phyloP scores from a whole-genome alignment of 2,797 vertebrate genomes.

The Tapirus indicus region DNA sequence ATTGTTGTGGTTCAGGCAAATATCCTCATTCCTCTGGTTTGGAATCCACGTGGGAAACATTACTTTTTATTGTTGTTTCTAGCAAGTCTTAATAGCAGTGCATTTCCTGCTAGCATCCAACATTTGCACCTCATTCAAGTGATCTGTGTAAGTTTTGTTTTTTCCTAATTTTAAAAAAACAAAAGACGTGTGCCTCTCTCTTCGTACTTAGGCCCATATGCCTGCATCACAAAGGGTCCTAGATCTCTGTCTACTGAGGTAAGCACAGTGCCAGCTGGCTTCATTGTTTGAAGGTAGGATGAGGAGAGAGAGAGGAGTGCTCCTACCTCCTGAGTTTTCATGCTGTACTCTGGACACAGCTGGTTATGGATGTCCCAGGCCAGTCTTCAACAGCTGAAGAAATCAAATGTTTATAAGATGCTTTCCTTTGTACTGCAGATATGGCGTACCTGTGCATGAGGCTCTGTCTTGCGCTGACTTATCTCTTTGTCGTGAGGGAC shows the following conservation, averaged over 20 bases:
- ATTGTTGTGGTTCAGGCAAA: constrained; percentile 59
- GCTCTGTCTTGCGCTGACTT: not conserved
- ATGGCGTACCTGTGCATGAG: not conserved
- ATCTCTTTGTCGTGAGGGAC: not conserved
- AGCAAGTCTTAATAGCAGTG: not conserved
- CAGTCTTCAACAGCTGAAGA: not conserved
- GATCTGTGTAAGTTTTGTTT: not conserved
- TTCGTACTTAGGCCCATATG: not conserved
- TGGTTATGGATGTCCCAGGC: not conserved
- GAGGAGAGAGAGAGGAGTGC: no score
- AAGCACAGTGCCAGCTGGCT: not conserved
- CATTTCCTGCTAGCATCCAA: not conserved
- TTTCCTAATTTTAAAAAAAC: not conserved
- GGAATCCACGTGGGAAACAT: constrained; percentile 60
- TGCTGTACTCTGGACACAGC: not conserved
- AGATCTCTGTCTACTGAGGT: not conserved
- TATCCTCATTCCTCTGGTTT: constrained; percentile 47
- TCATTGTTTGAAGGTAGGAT: not conserved
- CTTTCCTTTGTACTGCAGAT: not conserved
- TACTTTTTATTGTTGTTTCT: constrained; percentile 63
- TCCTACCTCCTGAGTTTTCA: not conserved
- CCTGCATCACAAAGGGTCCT: not conserved
- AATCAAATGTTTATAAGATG: not conserved
- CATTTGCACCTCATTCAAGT: constrained; percentile 31
- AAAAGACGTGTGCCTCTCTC: not conserved